phyloP scores from a whole-genome alignment of 1,140 invertebrate species.

The Ceratitis capitata region DNA sequence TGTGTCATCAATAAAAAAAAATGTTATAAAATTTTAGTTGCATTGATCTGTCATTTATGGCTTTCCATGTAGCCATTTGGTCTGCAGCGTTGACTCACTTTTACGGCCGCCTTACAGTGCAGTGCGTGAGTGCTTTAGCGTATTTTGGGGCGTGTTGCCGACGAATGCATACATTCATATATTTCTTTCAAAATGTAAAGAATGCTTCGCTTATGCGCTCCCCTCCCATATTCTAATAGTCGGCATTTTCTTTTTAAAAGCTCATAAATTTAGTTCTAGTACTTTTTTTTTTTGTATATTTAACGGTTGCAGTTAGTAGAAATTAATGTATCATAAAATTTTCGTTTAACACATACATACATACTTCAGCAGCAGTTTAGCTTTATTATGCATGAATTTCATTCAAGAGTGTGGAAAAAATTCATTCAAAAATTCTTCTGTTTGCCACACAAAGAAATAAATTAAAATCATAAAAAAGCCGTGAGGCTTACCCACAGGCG shows the following conservation, averaged over 20 bases:
- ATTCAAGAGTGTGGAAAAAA: not conserved
- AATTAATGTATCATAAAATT: conserved; percentile 22
- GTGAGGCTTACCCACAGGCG: not conserved
- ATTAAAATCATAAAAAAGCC: not conserved
- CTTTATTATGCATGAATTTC: not conserved
- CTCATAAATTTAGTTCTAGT: conserved; percentile 27
- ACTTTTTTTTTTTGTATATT: conserved; percentile 14
- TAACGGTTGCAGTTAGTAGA: conserved; percentile 28
- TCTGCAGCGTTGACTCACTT: not conserved
- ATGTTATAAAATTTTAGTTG: not conserved
- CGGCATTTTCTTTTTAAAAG: not conserved
- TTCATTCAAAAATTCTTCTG: conserved; percentile 13
- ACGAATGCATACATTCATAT: not conserved
- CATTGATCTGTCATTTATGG: not conserved
- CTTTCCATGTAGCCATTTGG: not conserved
- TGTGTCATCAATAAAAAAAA: not conserved
- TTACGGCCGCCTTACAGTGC: not conserved
- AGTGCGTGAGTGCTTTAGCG: not conserved
- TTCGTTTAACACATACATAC: not conserved
- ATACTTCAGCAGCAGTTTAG: not conserved
- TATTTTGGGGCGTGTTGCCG: not conserved
- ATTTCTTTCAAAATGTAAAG: not conserved
- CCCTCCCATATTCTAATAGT: not conserved
- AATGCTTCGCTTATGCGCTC: too few species aligned
- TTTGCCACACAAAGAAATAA: not conserved